Percentiles rank a stretch among this genome's conserved stretches.
Evolutionary conservation across 2,888 invertebrate species (phyloP).

Genomic region (Dione juno): DNA sequence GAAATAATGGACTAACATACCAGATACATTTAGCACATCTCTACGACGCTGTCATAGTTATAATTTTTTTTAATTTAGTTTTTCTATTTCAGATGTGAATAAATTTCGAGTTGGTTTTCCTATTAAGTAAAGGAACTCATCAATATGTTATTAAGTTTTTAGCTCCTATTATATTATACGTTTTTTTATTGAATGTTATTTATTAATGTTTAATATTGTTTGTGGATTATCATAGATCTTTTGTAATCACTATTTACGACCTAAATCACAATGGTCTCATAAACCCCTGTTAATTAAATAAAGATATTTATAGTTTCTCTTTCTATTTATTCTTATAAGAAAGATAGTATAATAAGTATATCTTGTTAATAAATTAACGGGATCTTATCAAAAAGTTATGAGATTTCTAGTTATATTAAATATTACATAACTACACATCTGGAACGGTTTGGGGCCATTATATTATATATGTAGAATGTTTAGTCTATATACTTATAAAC

Average conservation of each 20-base stretch:
- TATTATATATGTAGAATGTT: not conserved
- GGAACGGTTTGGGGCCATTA: not conserved
- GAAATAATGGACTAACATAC: too few species aligned
- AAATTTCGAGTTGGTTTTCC: not conserved
- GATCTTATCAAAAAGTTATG: not conserved
- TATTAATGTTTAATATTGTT: not conserved
- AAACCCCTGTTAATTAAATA: not conserved
- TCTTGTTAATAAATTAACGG: not conserved
- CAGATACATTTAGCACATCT: too few species aligned
- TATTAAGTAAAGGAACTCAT: not conserved
- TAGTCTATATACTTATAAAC: not conserved
- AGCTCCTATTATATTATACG: not conserved
- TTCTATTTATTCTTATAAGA: not conserved
- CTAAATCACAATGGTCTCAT: not conserved
- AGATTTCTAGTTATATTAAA: not conserved
- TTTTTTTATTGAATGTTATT: not conserved
- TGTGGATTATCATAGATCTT: not conserved
- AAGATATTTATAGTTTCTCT: not conserved
- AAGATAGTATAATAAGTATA: not conserved
- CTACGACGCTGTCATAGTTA: too few species aligned
- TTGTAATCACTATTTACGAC: not conserved
- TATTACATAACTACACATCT: not conserved
- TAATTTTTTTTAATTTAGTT: not conserved
- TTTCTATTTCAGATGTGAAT: conserved; percentile 14
- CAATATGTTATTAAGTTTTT: conserved; percentile 14